Base-by-base conservation (phyloP, 2,797 vertebrate genomes). In the Allobates femoralis region DNA sequence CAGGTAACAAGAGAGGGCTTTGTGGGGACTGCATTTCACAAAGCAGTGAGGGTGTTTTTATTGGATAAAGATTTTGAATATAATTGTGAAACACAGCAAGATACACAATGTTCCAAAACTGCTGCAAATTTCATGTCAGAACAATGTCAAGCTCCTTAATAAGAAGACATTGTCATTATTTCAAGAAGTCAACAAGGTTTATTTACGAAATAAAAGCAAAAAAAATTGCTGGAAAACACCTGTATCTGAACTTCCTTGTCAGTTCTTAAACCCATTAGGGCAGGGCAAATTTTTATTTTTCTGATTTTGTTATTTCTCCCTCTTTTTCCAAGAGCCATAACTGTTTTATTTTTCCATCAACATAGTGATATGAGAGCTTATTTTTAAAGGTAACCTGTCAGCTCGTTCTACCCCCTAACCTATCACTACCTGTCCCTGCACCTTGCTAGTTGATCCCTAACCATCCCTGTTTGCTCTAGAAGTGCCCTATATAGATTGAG, bases 1-100 rank as follows among this genome's bases (percentile, higher is more conserved):
- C 81, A 73, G 67, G 81, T 83, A 60, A 83, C 53, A 26, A 32
- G 66, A 83, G 67, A 73, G 51, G 23, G 21, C 51, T 41, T 23
- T 56, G 34, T 58, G 81, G 53, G 53, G 81, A 73, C 67, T 37
- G 28, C 46, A 58, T 73, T 83, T 46, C 67, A 83, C 51, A 83
- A 82, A 73, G 51, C 81, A 30, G 23, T 60, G 37, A 30, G 23
- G 30, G 67, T 83, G 81, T 83, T 83, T 83, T 83, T 83, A 53
- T 83, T 83, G 81, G 81, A 73, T 73, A 73, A 83, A 56, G 32
- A 71, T 83, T n/a, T 34, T n/a, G 21, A 26, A 55, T 23, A 30
- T 16, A 26, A 83, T 83, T 74, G 81, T 83, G 67, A 60, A 60
- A 73, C 81, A 46, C 53, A 56, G 66, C 67, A 73, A 41, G 51